Evolutionary conservation across 2,797 vertebrate genomes (phyloP).

Genomic region (Sebastes nivosus): DNA sequence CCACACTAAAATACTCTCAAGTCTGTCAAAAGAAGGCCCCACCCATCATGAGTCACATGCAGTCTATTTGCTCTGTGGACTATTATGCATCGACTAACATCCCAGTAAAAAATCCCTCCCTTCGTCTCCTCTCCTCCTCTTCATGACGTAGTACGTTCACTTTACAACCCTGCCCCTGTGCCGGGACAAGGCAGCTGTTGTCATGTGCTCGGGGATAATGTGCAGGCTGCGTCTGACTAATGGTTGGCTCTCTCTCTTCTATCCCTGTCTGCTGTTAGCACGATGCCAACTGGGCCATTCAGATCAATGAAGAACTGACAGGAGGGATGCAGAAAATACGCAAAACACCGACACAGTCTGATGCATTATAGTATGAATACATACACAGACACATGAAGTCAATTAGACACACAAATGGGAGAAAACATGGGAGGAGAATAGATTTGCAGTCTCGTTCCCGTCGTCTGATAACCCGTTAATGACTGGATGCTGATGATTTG

Average conservation of each 20-base stretch:
- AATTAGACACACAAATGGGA: not conserved
- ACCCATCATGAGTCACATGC: slow-evolving; percentile 67
- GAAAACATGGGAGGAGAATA: no score
- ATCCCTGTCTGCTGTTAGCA: slow-evolving; percentile 57
- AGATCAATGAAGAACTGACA: slow-evolving; percentile 59
- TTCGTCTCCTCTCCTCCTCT: slow-evolving; percentile 37
- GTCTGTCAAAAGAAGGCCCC: slow-evolving; percentile 66
- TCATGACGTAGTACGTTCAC: slow-evolving; percentile 63
- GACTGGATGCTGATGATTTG: slow-evolving; percentile 23
- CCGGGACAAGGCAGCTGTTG: slow-evolving; percentile 79
- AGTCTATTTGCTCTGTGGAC: slow-evolving; percentile 74
- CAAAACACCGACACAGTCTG: slow-evolving; percentile 14
- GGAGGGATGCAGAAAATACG: slow-evolving; percentile 34
- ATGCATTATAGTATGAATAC: not conserved
- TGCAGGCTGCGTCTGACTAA: slow-evolving; percentile 66
- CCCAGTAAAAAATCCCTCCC: slow-evolving; percentile 63
- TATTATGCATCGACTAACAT: slow-evolving; percentile 78
- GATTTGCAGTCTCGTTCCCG: not conserved
- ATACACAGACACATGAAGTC: not conserved
- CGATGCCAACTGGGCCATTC: slow-evolving; percentile 64
- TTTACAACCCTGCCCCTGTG: slow-evolving; percentile 61
- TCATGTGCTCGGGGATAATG: slow-evolving; percentile 72
- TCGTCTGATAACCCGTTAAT: slow-evolving; percentile 32
- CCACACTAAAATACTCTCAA: slow-evolving; percentile 52
- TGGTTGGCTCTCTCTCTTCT: slow-evolving; percentile 62